These are phyloP conservation scores for Eulemur albifrons DNA, from an alignment of 2,797 vertebrate genomes.

Conservation along the genomic window DNA sequence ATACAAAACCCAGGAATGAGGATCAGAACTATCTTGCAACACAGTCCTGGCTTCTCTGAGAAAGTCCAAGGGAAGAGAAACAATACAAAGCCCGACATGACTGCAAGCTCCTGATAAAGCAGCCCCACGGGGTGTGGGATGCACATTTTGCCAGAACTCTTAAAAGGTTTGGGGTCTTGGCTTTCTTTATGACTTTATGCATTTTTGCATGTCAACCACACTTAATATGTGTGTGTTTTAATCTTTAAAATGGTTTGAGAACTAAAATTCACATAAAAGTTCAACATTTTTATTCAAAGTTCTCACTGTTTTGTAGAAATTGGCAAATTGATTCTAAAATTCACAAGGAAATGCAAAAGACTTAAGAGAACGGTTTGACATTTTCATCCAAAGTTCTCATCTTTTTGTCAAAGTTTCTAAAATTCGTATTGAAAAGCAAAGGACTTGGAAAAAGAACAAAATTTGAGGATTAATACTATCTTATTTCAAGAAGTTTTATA, in stretches of 20 bases:
- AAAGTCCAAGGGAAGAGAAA: not conserved
- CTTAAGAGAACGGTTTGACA: not conserved
- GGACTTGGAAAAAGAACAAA: constrained; percentile 26
- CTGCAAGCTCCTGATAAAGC: not conserved
- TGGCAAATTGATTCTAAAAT: constrained; percentile 26
- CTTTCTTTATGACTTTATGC: not conserved
- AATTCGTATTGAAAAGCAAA: constrained; percentile 25
- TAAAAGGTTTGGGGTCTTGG: not conserved
- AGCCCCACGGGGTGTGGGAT: not conserved
- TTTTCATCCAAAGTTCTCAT: constrained; percentile 40
- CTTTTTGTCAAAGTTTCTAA: not conserved
- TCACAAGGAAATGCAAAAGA: constrained; percentile 25
- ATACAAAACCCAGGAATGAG: not conserved
- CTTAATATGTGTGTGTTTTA: not conserved
- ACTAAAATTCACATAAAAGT: not conserved
- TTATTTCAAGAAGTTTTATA: constrained; percentile 1
- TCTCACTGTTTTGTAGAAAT: constrained; percentile 37
- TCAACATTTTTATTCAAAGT: constrained; percentile 9
- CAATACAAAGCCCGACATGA: not conserved
- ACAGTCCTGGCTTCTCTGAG: not conserved
- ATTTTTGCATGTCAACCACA: not conserved
- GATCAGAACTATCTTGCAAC: not conserved
- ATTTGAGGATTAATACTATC: not conserved
- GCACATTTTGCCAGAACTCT: not conserved
- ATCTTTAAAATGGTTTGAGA: constrained; percentile 39